Base-by-base conservation (phyloP, 1,140 invertebrate species). In the Drosophila nikananu region DNA sequence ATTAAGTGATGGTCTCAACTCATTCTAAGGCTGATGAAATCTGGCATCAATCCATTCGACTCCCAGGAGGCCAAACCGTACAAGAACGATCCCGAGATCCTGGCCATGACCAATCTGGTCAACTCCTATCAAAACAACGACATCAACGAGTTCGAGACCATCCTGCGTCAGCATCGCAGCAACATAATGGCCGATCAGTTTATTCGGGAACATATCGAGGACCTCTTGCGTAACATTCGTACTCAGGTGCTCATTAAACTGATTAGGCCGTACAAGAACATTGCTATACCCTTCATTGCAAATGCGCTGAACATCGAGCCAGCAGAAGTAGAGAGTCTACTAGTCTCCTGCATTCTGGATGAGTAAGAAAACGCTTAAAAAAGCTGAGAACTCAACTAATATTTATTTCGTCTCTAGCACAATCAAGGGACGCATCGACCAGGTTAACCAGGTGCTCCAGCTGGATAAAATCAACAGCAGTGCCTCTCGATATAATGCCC, bases 21-120 rank as follows among this genome's bases (percentile, higher is more conserved):
- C 0, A 10, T 46, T 62, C 51, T 9, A 86, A 98, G 97, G 97
- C 94, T 99, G 63, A 99, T 99, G 98, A 99, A 99, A 93, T 99
- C 99, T n/a, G 98, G 98, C 23, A 99, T 99, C 64, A 99, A 99
- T 95, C 99, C 99, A 7, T 99, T 99, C 94, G 99, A 99, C 94
- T 99, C 98, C 2, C 99, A 99, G 95, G 99, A 99, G 95, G 99
- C 99, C 0, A 99, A 99, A 93, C 98, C 99, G 0, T 99, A 99
- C 91, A 99, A 99, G 94, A 99, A 99, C 93, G 99, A 99, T 94
- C 98, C 98, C 7, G 99, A 99, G 95, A 99, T 99, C 87, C 94
- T 99, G 63, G 99, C 99, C 2, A 99, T 99, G 98, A 99, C 99
- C 9, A 99, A 99, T 94, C 95, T 99, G 82, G 99, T 99, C 17